Conservation (phyloP, 1,140 invertebrate genomes). For the Homarus americanus region DNA sequence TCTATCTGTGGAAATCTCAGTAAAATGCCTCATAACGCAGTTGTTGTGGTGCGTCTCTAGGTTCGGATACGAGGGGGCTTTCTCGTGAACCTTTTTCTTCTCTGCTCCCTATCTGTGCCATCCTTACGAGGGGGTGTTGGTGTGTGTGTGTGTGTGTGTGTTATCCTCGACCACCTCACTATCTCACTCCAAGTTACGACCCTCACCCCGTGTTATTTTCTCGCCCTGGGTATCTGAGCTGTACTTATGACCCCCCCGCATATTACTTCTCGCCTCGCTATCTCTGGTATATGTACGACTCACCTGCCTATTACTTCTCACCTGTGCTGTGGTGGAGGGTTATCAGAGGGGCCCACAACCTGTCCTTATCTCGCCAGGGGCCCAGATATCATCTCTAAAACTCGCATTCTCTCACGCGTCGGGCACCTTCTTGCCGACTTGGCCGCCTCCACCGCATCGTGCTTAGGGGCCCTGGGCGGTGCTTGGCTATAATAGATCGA, state of each 20-base stretch:
- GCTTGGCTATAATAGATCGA: slow-evolving; percentile 45
- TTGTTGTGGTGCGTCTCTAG: no score
- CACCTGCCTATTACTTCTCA: slow-evolving; percentile 56
- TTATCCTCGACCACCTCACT: not conserved
- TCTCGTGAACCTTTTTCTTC: no score
- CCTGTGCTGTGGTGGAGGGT: slow-evolving; percentile 34
- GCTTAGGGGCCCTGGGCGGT: not conserved
- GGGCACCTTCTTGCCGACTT: not conserved
- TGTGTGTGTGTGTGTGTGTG: no score
- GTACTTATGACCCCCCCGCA: not conserved
- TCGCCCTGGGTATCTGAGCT: not conserved
- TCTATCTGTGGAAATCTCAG: no score
- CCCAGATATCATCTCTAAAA: slow-evolving; percentile 36
- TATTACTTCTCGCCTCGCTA: slow-evolving; percentile 59
- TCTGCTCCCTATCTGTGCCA: no score
- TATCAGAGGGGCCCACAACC: slow-evolving; percentile 30
- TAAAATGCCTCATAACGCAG: no score
- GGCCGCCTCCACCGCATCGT: not conserved
- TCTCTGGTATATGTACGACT: slow-evolving; percentile 15
- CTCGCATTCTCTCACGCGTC: slow-evolving; percentile 35
- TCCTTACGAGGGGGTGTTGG: not conserved
- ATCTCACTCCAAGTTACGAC: slow-evolving; percentile 17
- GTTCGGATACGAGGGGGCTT: no score
- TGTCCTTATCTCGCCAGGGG: slow-evolving; percentile 36
- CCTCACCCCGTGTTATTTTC: slow-evolving; percentile 11